Evolutionary conservation across 2,113 vertebrate genomes (phyloP), one percentile per base, ranked within the genome.

Genomic region (Promerops cafer): DNA sequence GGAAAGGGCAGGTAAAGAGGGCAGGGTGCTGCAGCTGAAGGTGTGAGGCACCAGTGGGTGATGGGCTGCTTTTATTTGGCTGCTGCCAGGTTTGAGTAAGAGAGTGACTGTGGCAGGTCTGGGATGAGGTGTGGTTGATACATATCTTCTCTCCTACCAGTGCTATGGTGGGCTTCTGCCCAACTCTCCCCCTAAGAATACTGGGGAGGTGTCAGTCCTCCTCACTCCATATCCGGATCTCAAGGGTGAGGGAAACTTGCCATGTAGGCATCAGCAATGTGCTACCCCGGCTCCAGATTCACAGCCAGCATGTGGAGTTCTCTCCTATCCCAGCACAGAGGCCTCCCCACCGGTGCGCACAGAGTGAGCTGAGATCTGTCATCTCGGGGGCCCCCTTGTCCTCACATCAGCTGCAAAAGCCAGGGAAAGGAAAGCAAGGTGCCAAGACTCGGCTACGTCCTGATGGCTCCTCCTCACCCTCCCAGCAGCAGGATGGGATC

Each of bases 81-180:
- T 81, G 79, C 69, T 66, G 11, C 3, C 4, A 70, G n/a, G 7
- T 75, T 61, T 49, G 37, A 74, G 31, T 3, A 20, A 11, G 18
- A 39, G 27, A 77, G 24, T 5, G 22, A 74, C 5, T 27, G 45
- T 45, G 28, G 45, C 31, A 82, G 31, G 60, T 53, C 31, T n/a
- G 60, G 59, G 59, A 9, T 0, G 0, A 61, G 24, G 18, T 33
- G 61, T 11, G 16, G 24, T 31, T 47, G 63, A 56, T 21, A 68
- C 19, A 40, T n/a, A 49, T 6, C 40, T n/a, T 37, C 42, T 61
- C 45, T 61, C 24, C 72, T 37, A 23, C 16, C 31, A 78, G n/a
- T 0, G 1, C 37, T 3, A 0, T 17, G 50, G 18, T 47, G 30
- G 42, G 30, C 54, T 81, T 26, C 24, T 47, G 40, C 31, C 16